These are phyloP conservation scores for Nycticryphes semicollaris DNA, from an alignment of 2,113 vertebrate species.

Conservation along the genomic window DNA sequence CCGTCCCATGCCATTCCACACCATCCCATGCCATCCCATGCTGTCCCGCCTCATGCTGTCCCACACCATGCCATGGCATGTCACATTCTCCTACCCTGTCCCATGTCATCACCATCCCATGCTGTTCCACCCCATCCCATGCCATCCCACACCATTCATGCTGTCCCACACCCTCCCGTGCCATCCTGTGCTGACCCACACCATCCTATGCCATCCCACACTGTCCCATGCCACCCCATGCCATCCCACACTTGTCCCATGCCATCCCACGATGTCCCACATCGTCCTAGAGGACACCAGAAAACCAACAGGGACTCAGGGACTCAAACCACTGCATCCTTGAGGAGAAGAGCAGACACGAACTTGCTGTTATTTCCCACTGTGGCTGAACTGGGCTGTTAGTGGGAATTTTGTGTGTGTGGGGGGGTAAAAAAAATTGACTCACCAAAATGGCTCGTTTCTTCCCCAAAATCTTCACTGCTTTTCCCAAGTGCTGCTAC, in stretches of 20 bases:
- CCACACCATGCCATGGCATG: fast-evolving
- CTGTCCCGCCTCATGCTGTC: fast-evolving
- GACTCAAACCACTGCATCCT: not conserved
- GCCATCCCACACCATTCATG: fast-evolving
- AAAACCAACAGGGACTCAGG: not conserved
- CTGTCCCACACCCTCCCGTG: too few relatives aligned
- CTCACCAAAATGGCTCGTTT: not conserved
- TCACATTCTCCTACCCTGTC: fast-evolving
- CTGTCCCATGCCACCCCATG: fast-evolving
- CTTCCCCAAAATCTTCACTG: not conserved
- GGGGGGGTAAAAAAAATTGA: fast-evolving
- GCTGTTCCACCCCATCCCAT: fast-evolving
- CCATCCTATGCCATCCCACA: not conserved
- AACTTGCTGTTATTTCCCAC: fast-evolving
- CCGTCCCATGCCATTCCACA: fast-evolving
- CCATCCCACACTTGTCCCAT: too few relatives aligned
- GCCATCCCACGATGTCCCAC: not conserved
- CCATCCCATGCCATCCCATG: not conserved
- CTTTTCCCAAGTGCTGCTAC: not conserved
- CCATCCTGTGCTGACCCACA: fast-evolving
- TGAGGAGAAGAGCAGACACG: not conserved
- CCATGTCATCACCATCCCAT: fast-evolving
- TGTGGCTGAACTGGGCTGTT: not conserved
- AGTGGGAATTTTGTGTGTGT: not conserved
- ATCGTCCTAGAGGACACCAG: not conserved